These are phyloP conservation scores for Palythoa grandis DNA, from an alignment of 92 coral and sea anemone genomes.

Conservation along the genomic window DNA sequence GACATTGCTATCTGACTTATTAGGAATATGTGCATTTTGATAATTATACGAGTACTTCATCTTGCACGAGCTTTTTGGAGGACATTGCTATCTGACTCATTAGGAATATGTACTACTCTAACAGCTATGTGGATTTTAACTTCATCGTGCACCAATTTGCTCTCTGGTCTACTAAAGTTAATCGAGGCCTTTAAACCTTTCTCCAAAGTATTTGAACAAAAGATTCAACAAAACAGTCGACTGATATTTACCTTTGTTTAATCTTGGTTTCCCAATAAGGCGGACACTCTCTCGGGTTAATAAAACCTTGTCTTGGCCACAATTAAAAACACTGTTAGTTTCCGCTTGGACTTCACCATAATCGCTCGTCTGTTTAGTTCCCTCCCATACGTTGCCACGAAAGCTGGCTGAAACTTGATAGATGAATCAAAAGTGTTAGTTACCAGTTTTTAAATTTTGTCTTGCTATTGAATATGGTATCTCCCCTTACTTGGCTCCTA, in stretches of 20 bases:
- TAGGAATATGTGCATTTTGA: too few species aligned
- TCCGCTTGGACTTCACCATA: neutral
- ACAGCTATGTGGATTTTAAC: too few species aligned
- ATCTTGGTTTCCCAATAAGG: conserved; percentile 63
- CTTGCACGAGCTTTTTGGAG: too few species aligned
- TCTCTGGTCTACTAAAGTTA: neutral
- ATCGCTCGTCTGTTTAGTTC: neutral
- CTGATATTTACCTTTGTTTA: conserved; percentile 53
- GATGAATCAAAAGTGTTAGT: neutral
- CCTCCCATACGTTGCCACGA: neutral
- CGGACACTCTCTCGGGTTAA: conserved; percentile 56
- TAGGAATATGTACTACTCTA: too few species aligned
- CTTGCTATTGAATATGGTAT: too few species aligned
- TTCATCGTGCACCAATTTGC: too few species aligned
- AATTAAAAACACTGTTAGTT: neutral
- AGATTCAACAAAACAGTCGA: neutral
- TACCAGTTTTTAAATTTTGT: too few species aligned
- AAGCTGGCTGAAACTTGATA: neutral
- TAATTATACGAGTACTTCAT: too few species aligned
- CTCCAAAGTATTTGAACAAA: neutral
- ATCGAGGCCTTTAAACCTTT: too few species aligned
- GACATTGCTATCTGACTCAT: too few species aligned
- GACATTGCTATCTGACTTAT: too few species aligned
- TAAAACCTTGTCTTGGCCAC: neutral
- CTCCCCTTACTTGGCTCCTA: too few species aligned